A percentile compares a stretch with the other conserved stretches of the same genome.
phyloP scores from a whole-genome alignment of 2,797 vertebrate species.

The Sebastes taczanowskii region DNA sequence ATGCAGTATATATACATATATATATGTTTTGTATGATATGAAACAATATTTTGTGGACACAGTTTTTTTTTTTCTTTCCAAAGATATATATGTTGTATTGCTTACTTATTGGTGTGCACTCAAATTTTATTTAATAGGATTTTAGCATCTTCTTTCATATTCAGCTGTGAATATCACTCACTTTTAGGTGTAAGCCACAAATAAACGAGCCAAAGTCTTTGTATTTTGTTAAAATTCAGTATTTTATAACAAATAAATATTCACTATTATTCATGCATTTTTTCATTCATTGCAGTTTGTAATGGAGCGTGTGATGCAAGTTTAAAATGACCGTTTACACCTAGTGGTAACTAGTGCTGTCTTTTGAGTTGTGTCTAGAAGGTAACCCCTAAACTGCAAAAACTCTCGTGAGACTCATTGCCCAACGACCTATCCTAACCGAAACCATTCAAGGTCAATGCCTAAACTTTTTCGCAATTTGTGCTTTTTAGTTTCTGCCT shows the following conservation, averaged over 20 bases:
- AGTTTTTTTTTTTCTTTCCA: constrained; percentile 47
- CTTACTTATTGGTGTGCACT: constrained; percentile 46
- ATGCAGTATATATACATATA: constrained; percentile 4
- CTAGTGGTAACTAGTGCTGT: neutral
- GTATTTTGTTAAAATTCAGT: constrained; percentile 78
- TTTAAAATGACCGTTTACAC: neutral
- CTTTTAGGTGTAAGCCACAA: constrained; percentile 65
- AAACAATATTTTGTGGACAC: constrained; percentile 68
- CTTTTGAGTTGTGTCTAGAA: neutral
- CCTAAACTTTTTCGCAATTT: too few species aligned
- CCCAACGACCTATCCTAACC: too few species aligned
- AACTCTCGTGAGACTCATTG: too few species aligned
- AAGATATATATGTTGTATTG: constrained; percentile 68
- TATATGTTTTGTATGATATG: constrained; percentile 61
- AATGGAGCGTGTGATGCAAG: neutral
- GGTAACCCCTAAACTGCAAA: too few species aligned
- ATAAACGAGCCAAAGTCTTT: constrained; percentile 79
- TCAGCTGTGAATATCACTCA: constrained; percentile 74
- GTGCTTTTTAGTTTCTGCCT: too few species aligned
- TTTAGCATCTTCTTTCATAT: constrained; percentile 63
- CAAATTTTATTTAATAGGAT: constrained; percentile 67
- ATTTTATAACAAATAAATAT: constrained; percentile 82
- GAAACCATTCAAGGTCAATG: too few species aligned
- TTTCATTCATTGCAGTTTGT: constrained; percentile 11
- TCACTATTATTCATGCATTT: constrained; percentile 37